phyloP scores from a whole-genome alignment of 2,113 vertebrate species.

The Xenopus tropicalis region DNA sequence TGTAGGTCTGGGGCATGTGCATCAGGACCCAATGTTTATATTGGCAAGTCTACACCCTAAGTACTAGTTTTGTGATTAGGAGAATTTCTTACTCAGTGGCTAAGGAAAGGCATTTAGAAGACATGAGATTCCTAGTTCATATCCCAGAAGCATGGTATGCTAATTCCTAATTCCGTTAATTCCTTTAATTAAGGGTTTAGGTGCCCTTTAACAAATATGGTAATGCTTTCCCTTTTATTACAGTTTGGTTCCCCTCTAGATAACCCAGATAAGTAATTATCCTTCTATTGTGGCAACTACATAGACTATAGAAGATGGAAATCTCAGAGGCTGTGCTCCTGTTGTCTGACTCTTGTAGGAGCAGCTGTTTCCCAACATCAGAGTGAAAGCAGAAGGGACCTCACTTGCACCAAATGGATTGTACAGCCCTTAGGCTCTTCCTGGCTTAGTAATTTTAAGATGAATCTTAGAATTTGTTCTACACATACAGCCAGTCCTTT shows the following conservation, averaged over 20 bases:
- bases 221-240: no score
- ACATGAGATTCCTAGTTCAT: no score
- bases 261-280: not conserved
- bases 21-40: no score
- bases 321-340: constrained; percentile 5
- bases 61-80: no score
- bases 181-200: no score
- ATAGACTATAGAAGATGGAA: not conserved
- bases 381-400: constrained; percentile 35
- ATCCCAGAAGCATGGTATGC: no score
- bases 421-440: constrained; percentile 27
- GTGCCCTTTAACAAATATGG: no score
- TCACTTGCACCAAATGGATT: constrained; percentile 28
- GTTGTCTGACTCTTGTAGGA: constrained; percentile 13
- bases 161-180: no score
- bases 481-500: constrained; percentile 44
- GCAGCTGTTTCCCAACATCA: constrained; percentile 29
- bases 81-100: no score
- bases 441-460: constrained; percentile 42
- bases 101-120: no score
- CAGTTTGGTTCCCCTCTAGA: not conserved
- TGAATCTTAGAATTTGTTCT: constrained; percentile 51
- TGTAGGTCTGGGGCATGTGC: no score
- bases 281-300: not conserved
- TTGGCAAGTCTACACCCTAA: no score